Percentiles rank a stretch among this genome's conserved stretches.
Conservation (phyloP, 2,888 invertebrate species). For the Adela reaumurella region DNA sequence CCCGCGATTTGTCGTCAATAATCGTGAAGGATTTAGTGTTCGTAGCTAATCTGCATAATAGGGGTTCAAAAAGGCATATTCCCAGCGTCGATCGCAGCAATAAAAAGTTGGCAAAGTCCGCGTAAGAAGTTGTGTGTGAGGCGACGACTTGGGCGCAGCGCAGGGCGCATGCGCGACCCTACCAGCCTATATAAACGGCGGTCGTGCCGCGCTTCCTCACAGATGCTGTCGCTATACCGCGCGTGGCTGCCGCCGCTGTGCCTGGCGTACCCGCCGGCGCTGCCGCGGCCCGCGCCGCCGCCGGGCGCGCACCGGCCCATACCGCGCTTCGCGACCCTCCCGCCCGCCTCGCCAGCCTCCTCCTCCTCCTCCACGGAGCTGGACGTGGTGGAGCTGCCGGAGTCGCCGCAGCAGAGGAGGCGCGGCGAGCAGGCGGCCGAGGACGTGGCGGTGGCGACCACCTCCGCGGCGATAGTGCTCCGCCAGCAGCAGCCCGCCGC, state of each 20-base stretch:
- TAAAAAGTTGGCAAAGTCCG: too few relatives aligned
- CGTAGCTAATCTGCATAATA: too few relatives aligned
- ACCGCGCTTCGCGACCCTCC: slow-evolving; percentile 32
- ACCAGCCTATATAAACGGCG: not conserved
- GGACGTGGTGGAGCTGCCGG: slow-evolving; percentile 36
- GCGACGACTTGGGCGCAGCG: not conserved
- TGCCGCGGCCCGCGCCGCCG: slow-evolving; percentile 42
- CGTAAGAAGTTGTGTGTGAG: not conserved
- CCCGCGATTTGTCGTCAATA: too few relatives aligned
- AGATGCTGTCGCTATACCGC: slow-evolving; percentile 50
- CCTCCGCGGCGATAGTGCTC: slow-evolving; percentile 12
- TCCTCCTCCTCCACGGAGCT: slow-evolving; percentile 43
- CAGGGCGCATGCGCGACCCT: not conserved
- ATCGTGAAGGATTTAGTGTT: too few relatives aligned
- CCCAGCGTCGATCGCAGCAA: too few relatives aligned
- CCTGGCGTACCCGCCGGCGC: slow-evolving; percentile 1
- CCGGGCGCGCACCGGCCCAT: slow-evolving; percentile 47
- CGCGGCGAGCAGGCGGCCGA: slow-evolving; percentile 36
- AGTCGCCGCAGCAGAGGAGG: slow-evolving; percentile 25
- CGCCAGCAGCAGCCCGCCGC: too few relatives aligned
- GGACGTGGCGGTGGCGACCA: slow-evolving; percentile 10
- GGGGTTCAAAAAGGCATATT: too few relatives aligned
- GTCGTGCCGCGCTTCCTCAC: not conserved
- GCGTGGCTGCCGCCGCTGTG: slow-evolving; percentile 37
- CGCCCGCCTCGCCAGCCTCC: slow-evolving; percentile 32